Evolutionary conservation across 92 coral and sea anemone genomes (phyloP), one percentile per base, ranked within the genome.

Genomic region (Palythoa grandis): DNA sequence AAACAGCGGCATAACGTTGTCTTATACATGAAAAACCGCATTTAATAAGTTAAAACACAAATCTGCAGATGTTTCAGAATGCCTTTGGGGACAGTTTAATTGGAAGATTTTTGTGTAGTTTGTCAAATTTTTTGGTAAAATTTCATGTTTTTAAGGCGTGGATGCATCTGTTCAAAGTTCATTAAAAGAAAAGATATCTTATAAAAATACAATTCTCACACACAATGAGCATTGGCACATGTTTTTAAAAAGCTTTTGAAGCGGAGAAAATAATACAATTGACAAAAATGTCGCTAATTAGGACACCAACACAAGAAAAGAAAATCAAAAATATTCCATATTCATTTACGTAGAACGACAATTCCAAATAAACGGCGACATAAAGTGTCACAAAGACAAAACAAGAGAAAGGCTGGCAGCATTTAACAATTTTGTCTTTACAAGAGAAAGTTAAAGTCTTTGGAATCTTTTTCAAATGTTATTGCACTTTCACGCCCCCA

Each of bases 191-290:
- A 47, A 14, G 63, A 66, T 47, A 65, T 50, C 60, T 80, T 65
- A 80, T 80, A 66, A 80, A 80, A 80, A 66, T 66, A 80, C 74
- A 80, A 80, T 80, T 80, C 57, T 80, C 43, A 47, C 74, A 24
- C 74, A 80, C 85, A 80, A 80, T 80, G 85, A 66, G 85, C 1
- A 65, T 80, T 14, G 74, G 85, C 85, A 80, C 85, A 80, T 80
- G 85, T 80, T 80, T 80, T 80, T 80, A 80, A 80, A 80, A 80
- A 80, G 85, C 73, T 80, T 80, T 80, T 80, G 85, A 80, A 79
- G 61, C 35, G 57, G 19, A 39, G 35, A 40, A 52, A 52, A 80
- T 80, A 80, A 80, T 65, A 65, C 85, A 80, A 80, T 80, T 65
- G 75, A 22, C 74, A 80, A 68, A 66, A 80, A 13, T 80, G 85